Evolutionary conservation across 1,140 invertebrate species (phyloP).

Genomic region (Macrocentrus cingulum): DNA sequence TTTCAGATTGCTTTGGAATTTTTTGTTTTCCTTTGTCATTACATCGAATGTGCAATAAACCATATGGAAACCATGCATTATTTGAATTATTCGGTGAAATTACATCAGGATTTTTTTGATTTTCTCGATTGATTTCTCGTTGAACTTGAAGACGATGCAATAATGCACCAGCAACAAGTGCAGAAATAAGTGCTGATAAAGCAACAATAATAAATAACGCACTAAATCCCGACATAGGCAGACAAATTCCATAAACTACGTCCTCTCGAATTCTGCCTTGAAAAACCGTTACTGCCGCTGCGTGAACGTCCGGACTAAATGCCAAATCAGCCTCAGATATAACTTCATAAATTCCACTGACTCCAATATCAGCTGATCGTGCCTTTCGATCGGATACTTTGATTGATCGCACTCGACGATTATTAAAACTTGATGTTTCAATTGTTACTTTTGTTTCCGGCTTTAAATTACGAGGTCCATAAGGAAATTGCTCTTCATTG

Average conservation of each 20-base stretch:
- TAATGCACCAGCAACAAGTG: constrained; percentile 74
- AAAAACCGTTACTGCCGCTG: constrained; percentile 82
- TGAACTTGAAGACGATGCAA: constrained; percentile 75
- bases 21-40: constrained; percentile 28
- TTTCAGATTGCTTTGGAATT: constrained; percentile 34
- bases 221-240: constrained; percentile 85
- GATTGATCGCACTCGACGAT: constrained; percentile 65
- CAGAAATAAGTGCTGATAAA: constrained; percentile 79
- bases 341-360: constrained; percentile 86
- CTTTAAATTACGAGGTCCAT: constrained; percentile 75
- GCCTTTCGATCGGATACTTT: constrained; percentile 72
- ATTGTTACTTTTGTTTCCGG: constrained; percentile 41
- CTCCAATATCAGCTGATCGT: constrained; percentile 81
- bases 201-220: constrained; percentile 84
- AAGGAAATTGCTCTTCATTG: constrained; percentile 75
- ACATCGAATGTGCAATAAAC: constrained; percentile 64
- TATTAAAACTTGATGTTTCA: constrained; percentile 31
- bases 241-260: constrained; percentile 88
- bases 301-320: constrained; percentile 79
- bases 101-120: constrained; percentile 49
- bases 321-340: constrained; percentile 88
- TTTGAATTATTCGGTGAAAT: constrained; percentile 43
- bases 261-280: constrained; percentile 84
- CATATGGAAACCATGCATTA: constrained; percentile 73
- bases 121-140: constrained; percentile 64